Conservation (phyloP, 2,797 vertebrate species). For the Pseudochirops cupreus region DNA sequence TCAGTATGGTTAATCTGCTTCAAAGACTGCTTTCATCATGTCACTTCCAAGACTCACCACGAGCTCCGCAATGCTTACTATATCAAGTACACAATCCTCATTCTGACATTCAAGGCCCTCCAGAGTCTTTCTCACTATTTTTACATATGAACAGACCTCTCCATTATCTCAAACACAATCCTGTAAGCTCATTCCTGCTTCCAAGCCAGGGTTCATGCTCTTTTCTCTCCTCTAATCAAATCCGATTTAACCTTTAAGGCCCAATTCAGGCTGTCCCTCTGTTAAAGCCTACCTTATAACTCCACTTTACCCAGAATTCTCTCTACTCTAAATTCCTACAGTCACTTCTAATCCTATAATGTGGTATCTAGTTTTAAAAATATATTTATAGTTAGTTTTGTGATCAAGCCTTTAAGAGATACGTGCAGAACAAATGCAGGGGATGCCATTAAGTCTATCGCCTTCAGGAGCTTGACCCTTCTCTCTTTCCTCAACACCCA, state of each 20-base stretch:
- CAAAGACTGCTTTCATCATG: slow-evolving; percentile 7
- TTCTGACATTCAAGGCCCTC: slow-evolving; percentile 36
- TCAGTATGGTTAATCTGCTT: not conserved
- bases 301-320: slow-evolving; percentile 10
- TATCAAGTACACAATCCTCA: slow-evolving; percentile 56
- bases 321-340: slow-evolving; percentile 18
- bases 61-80: slow-evolving; percentile 35
- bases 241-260: slow-evolving; percentile 48
- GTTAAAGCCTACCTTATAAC: slow-evolving; percentile 25
- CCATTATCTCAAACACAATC: slow-evolving; percentile 18
- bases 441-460: not conserved
- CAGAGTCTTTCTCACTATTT: slow-evolving; percentile 20
- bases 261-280: slow-evolving; percentile 21
- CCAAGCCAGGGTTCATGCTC: slow-evolving; percentile 14
- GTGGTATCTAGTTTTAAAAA: not conserved
- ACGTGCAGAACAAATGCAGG: not conserved
- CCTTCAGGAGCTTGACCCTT: not conserved
- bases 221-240: slow-evolving; percentile 36
- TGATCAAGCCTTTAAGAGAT: not conserved
- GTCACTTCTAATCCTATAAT: slow-evolving; percentile 24
- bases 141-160: not conserved
- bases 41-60: slow-evolving; percentile 27
- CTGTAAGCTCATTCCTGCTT: not conserved
- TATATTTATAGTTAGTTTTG: slow-evolving; percentile 41
- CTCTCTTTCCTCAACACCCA: not conserved